Percentiles rank a stretch among this genome's conserved stretches.
Conservation (phyloP, 2,888 invertebrate genomes). For the Julus scanicus region DNA sequence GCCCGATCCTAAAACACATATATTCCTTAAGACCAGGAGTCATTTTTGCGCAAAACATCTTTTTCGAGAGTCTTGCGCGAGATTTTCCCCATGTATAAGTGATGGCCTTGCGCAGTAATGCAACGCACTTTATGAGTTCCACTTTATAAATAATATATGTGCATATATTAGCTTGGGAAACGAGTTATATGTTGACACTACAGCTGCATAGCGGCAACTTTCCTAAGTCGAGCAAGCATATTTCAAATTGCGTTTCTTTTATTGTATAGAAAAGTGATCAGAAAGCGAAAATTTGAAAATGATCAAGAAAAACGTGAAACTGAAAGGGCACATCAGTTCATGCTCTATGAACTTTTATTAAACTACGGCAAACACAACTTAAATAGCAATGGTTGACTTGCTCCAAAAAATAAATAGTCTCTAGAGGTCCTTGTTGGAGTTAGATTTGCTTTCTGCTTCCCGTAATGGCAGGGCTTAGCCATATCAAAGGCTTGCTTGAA, state of each 20-base stretch:
- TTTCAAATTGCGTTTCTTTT: slow-evolving; percentile 22
- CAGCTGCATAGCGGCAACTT: background rate
- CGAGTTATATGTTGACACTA: slow-evolving; percentile 46
- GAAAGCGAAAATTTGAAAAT: slow-evolving; percentile 14
- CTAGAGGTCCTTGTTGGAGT: background rate
- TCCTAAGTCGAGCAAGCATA: background rate
- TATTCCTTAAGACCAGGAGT: slow-evolving; percentile 45
- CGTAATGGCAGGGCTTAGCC: background rate
- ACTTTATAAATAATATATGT: slow-evolving; percentile 45
- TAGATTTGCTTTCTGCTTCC: slow-evolving; percentile 37
- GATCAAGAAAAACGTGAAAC: background rate
- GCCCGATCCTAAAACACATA: background rate
- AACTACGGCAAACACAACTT: slow-evolving; percentile 14
- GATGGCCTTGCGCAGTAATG: slow-evolving; percentile 37
- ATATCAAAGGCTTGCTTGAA: background rate
- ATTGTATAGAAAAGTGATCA: slow-evolving; percentile 18
- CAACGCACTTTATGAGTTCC: slow-evolving; percentile 39
- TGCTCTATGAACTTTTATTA: slow-evolving; percentile 45
- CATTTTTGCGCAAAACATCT: slow-evolving; percentile 26
- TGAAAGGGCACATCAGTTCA: slow-evolving; percentile 24
- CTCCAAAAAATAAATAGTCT: slow-evolving; percentile 26
- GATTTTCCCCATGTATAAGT: slow-evolving; percentile 29
- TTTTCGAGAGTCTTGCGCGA: slow-evolving; percentile 10
- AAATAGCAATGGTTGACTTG: slow-evolving; percentile 23
- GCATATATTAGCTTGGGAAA: slow-evolving; percentile 30